These are phyloP conservation scores for Urocyon cinereoargenteus DNA, from an alignment of 2,797 vertebrate species.

Conservation along the genomic window DNA sequence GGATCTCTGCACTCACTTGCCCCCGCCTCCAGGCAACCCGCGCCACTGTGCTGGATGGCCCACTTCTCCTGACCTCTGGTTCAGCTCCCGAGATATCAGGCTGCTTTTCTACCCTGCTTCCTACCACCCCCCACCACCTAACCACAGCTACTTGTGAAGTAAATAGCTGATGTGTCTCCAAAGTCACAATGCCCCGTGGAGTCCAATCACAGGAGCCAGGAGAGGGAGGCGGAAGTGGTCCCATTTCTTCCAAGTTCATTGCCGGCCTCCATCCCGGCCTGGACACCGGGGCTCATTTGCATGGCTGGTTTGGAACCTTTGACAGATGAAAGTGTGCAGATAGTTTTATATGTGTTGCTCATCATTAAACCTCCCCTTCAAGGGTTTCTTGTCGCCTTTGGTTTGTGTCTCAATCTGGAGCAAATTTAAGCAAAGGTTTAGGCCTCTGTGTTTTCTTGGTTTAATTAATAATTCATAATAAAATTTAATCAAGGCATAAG, in stretches of 20 bases:
- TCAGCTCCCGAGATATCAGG: not conserved
- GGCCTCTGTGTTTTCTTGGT: conserved; percentile 74
- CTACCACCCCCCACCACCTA: not conserved
- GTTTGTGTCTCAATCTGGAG: conserved; percentile 72
- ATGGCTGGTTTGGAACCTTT: conserved; percentile 63
- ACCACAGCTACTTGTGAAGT: not conserved
- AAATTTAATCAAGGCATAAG: conserved; percentile 83
- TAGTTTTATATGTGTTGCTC: conserved; percentile 60
- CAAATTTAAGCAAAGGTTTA: conserved; percentile 75
- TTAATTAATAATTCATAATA: conserved; percentile 86
- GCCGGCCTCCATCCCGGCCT: not conserved
- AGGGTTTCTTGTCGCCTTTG: conserved; percentile 74
- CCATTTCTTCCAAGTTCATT: not conserved
- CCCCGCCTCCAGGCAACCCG: not conserved
- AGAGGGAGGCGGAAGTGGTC: not conserved
- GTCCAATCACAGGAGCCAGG: not conserved
- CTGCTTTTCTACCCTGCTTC: not conserved
- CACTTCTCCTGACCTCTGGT: not conserved
- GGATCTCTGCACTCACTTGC: not conserved
- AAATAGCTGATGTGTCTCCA: not conserved
- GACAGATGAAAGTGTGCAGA: conserved; percentile 56
- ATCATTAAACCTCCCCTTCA: conserved; percentile 71
- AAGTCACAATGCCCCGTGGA: not conserved
- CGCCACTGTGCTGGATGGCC: not conserved
- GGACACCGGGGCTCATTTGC: conserved; percentile 46